Base-by-base conservation (phyloP, 92 coral and sea anemone genomes). In the Umimayanthus kanabou region DNA sequence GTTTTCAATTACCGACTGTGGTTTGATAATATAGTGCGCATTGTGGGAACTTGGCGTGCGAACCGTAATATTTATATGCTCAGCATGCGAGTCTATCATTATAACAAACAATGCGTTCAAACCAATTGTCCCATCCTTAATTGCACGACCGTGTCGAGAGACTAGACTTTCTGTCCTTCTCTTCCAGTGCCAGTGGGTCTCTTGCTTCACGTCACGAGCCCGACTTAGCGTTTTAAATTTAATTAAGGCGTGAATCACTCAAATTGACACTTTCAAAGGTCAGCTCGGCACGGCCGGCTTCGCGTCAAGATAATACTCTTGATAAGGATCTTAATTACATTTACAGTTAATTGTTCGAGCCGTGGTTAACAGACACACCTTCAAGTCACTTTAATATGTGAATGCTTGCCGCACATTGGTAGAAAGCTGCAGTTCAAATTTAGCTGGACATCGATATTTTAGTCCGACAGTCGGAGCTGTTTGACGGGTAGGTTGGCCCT, bases 251-350 rank as follows among this genome's bases (percentile, higher is more conserved):
- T 95, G 96, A 90, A 93, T 91, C 90, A 94, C 96, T 91, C 91
- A 93, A 92, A 91, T 92, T 95, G 98, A 93, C 98, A 93, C 94
- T 89, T 93, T 85, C 64, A 86, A 91, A 93, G 98, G 98, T 95
- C 98, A 95, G 85, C 94, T 89, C 95, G 89, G 89, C 88, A 93
- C 94, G 93, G 93, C 96, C 94, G 94, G 93, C 92, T 92, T 70
- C 87, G 78, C 87, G 87, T 65, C 87, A 83, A 83, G 92, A 90
- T 91, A 88, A 95, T 90, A 91, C 91, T 93, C 76, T 85, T 88
- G 98, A 95, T 95, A 95, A 95, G 89, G 90, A 95, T 95, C 98
- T 95, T 95, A 95, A 95, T 95, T 95, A 89, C 98, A 95, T 92
- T 95, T 95, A 90, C 96, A 93, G 96, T 93, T 93, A 93, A 95